phyloP scores from a whole-genome alignment of 1,140 invertebrate genomes.

The Magallana ariakensis region DNA sequence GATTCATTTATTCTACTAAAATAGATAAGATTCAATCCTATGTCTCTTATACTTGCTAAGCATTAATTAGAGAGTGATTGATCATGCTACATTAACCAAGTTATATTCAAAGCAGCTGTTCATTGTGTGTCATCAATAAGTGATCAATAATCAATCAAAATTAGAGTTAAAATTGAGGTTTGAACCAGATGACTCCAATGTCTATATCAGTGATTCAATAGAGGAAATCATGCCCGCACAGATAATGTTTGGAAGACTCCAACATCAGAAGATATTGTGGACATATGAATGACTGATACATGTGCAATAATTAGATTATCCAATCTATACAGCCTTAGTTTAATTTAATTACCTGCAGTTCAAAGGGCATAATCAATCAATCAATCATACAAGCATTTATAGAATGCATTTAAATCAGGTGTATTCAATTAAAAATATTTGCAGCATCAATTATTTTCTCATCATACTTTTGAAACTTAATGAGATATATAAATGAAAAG shows the following conservation, averaged over 20 bases:
- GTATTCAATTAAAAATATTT: no score
- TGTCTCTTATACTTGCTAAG: not conserved
- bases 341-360: not conserved
- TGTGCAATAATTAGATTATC: not conserved
- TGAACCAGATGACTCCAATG: not conserved
- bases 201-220: not conserved
- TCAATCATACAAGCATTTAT: not conserved
- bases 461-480: no score
- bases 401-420: no score
- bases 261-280: not conserved
- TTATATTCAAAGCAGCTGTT: constrained; percentile 13
- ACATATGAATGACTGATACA: not conserved
- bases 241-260: not conserved
- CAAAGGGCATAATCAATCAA: not conserved
- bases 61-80: not conserved
- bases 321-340: not conserved
- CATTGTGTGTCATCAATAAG: not conserved
- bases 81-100: not conserved
- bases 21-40: not conserved
- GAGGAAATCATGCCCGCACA: not conserved
- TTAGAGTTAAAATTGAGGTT: constrained; percentile 2
- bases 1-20: not conserved
- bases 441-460: no score
- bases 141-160: constrained; percentile 23
- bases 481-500: no score